Conservation (phyloP, 2,888 invertebrate genomes). For the Listrodromus nycthemerus region DNA sequence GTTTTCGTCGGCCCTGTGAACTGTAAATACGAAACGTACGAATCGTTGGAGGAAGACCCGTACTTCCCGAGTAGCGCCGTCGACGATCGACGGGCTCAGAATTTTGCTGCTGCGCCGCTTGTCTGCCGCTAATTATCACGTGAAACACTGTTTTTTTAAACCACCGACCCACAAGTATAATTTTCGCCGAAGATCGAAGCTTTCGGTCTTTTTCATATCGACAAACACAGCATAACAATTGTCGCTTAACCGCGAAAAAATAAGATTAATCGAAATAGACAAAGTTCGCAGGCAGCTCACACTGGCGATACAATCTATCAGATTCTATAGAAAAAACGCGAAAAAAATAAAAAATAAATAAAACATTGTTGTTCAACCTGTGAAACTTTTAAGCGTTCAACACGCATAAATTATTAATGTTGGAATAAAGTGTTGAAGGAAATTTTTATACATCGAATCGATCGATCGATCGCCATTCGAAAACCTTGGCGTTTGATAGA, state of each 20-base stretch:
- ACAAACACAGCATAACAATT: slow-evolving; percentile 5
- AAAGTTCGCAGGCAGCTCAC: slow-evolving; percentile 2
- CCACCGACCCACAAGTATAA: neutral
- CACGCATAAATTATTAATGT: slow-evolving; percentile 31
- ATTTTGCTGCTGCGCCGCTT: neutral
- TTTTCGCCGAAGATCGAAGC: neutral
- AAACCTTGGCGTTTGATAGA: neutral
- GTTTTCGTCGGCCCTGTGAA: neutral
- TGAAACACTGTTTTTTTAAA: neutral
- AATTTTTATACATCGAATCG: slow-evolving; percentile 2
- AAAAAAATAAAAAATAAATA: neutral
- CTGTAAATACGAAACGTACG: slow-evolving; percentile 38
- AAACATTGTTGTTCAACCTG: slow-evolving; percentile 42
- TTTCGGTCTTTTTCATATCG: slow-evolving; percentile 4
- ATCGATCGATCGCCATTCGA: neutral
- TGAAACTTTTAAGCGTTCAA: slow-evolving; percentile 40
- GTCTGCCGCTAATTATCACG: neutral
- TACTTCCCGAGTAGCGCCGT: neutral
- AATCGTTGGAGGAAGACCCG: slow-evolving; percentile 5
- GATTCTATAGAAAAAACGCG: neutral
- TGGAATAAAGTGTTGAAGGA: slow-evolving; percentile 47
- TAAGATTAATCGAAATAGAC: neutral
- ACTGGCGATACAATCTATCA: neutral
- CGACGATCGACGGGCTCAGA: neutral
- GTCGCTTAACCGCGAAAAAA: neutral